These are phyloP conservation scores for Accipiter cooperii DNA, from an alignment of 2,113 vertebrate genomes.

Conservation along the genomic window DNA sequence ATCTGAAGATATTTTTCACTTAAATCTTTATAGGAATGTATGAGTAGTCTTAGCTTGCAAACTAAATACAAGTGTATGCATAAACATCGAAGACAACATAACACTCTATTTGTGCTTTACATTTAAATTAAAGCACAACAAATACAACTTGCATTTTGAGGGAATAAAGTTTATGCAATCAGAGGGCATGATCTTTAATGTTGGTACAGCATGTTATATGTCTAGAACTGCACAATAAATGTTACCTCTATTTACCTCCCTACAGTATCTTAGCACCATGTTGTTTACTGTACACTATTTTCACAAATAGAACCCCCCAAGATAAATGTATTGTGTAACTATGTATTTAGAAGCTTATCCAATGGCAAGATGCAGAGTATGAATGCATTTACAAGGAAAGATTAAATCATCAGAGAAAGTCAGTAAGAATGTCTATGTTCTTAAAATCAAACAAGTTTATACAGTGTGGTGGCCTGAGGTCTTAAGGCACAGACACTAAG, in stretches of 20 bases:
- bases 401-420: not conserved
- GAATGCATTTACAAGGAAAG: not conserved
- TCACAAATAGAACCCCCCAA: not conserved
- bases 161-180: not conserved
- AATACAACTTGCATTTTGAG: not conserved
- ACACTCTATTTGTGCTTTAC: not conserved
- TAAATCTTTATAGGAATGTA: not conserved
- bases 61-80: not conserved
- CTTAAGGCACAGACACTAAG: not conserved
- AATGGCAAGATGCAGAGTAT: not conserved
- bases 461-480: not conserved
- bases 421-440: not conserved
- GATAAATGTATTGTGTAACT: accelerated
- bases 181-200: not conserved
- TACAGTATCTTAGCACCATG: not conserved
- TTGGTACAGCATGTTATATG: not conserved
- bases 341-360: not conserved
- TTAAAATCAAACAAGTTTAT: not conserved
- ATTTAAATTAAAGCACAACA: not conserved
- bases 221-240: not conserved
- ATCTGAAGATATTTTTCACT: not conserved
- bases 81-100: not conserved
- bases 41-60: not conserved
- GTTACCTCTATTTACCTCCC: not conserved
- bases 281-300: not conserved